Conservation (phyloP, 2,797 vertebrate species). For the Sebastes steindachneri region DNA sequence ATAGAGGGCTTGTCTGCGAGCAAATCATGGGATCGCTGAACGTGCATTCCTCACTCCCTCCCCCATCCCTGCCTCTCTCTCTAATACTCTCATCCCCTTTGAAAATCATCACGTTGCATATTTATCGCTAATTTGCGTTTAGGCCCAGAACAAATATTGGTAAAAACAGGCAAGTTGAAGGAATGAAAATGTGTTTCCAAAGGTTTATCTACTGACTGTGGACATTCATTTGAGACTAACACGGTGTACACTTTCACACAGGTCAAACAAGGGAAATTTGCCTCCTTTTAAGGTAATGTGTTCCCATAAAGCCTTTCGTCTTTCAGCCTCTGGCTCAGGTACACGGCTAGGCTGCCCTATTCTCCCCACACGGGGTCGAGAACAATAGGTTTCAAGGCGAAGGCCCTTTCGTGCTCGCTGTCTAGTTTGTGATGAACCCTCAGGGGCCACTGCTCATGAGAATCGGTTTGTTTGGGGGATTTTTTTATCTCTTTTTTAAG, state of each 20-base stretch:
- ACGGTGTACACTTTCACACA: not conserved
- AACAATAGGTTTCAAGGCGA: slow-evolving; percentile 56
- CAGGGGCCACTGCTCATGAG: slow-evolving; percentile 44
- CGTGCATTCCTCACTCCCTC: slow-evolving; percentile 71
- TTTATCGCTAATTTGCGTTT: slow-evolving; percentile 29
- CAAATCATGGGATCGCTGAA: slow-evolving; percentile 79
- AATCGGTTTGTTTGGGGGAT: slow-evolving; percentile 9
- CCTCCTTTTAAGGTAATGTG: slow-evolving; percentile 21
- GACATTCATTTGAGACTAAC: slow-evolving; percentile 12
- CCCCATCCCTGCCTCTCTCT: slow-evolving; percentile 26
- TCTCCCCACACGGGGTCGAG: slow-evolving; percentile 36
- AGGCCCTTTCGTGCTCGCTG: slow-evolving; percentile 41
- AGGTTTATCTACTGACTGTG: not conserved
- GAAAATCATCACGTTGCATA: slow-evolving; percentile 18
- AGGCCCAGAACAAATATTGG: not conserved
- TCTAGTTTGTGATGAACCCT: slow-evolving; percentile 64
- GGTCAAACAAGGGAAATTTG: slow-evolving; percentile 30
- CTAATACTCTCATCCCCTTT: slow-evolving; percentile 29
- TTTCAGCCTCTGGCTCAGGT: slow-evolving; percentile 39
- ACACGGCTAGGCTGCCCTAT: not conserved
- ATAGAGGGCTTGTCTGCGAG: slow-evolving; percentile 68
- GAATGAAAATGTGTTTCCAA: not conserved
- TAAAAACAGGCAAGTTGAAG: not conserved
- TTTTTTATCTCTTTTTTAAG: slow-evolving; percentile 31
- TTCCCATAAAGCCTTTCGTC: not conserved